These are phyloP conservation scores for Chlamydotis undulata DNA, from an alignment of 2,113 vertebrate species.

Conservation along the genomic window DNA sequence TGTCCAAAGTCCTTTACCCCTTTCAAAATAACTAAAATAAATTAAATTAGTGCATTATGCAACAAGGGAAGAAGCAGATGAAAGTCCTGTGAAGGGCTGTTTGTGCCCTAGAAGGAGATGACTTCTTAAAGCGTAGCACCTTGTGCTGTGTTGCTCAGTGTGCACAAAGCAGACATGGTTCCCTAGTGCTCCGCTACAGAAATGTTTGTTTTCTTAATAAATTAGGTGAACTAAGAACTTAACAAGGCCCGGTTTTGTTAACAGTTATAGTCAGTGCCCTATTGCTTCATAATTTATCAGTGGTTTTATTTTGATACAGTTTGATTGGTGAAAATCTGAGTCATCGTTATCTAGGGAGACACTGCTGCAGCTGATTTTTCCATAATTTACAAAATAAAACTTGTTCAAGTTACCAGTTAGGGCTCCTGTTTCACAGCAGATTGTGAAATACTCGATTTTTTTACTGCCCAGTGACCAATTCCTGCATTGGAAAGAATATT, in stretches of 20 bases:
- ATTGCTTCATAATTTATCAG: accelerated
- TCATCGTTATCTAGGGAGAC: not conserved
- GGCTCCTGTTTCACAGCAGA: not conserved
- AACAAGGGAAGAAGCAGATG: not conserved
- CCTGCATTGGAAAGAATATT: not conserved
- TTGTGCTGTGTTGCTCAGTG: not conserved
- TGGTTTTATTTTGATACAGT: not conserved
- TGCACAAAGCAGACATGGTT: not conserved
- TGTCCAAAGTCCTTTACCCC: constrained; percentile 9
- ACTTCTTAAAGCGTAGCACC: not conserved
- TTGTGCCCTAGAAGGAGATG: not conserved
- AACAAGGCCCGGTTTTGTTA: accelerated
- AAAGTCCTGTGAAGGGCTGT: not conserved
- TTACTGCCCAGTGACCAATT: not conserved
- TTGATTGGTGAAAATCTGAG: not conserved
- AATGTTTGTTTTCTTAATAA: not conserved
- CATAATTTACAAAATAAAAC: not conserved
- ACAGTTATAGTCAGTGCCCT: not conserved
- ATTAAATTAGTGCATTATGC: not conserved
- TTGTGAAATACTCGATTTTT: not conserved
- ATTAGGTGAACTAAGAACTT: not conserved
- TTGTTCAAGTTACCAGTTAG: not conserved
- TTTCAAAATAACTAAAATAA: constrained; percentile 10
- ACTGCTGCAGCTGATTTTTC: not conserved
- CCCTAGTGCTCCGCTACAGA: not conserved